Evolutionary conservation across 2,113 vertebrate genomes (phyloP).

Genomic region (Rhinogobius similis): DNA sequence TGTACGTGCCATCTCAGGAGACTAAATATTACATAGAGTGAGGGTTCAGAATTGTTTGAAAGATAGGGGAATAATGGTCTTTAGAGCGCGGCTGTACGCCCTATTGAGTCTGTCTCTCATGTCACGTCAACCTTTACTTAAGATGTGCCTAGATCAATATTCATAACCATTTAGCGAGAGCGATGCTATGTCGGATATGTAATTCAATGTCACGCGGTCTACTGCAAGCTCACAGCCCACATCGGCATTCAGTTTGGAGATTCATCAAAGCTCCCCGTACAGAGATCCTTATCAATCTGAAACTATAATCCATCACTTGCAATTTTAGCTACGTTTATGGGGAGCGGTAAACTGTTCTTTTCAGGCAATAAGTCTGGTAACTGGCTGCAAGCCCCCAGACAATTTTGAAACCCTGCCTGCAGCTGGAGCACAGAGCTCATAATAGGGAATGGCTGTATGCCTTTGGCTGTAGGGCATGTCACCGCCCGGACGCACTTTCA

Average conservation of each 20-base stretch:
- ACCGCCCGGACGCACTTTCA: constrained; percentile 23
- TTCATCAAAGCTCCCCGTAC: constrained; percentile 47
- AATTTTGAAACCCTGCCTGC: constrained; percentile 60
- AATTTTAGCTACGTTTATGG: constrained; percentile 55
- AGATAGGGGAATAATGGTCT: constrained; percentile 41
- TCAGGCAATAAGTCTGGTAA: constrained; percentile 67
- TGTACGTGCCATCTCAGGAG: constrained; percentile 21
- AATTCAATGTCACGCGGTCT: constrained; percentile 13
- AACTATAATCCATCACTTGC: constrained; percentile 57
- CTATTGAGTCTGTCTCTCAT: constrained; percentile 21
- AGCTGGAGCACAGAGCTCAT: constrained; percentile 66
- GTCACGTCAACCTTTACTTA: constrained; percentile 45
- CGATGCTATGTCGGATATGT: constrained; percentile 17
- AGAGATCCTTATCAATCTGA: constrained; percentile 66
- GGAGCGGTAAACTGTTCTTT: constrained; percentile 58
- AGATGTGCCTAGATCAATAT: constrained; percentile 49
- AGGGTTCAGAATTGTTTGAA: constrained; percentile 35
- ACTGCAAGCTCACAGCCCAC: constrained; percentile 16
- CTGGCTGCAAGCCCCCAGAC: constrained; percentile 60
- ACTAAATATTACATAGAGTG: constrained; percentile 39
- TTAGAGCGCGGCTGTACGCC: constrained; percentile 8
- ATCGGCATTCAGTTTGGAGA: constrained; percentile 52
- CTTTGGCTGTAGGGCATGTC: constrained; percentile 50
- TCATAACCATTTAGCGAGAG: constrained; percentile 28
- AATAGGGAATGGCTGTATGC: constrained; percentile 46